Evolutionary conservation across 2,113 vertebrate species (phyloP).

Genomic region (Donacobius atricapilla): DNA sequence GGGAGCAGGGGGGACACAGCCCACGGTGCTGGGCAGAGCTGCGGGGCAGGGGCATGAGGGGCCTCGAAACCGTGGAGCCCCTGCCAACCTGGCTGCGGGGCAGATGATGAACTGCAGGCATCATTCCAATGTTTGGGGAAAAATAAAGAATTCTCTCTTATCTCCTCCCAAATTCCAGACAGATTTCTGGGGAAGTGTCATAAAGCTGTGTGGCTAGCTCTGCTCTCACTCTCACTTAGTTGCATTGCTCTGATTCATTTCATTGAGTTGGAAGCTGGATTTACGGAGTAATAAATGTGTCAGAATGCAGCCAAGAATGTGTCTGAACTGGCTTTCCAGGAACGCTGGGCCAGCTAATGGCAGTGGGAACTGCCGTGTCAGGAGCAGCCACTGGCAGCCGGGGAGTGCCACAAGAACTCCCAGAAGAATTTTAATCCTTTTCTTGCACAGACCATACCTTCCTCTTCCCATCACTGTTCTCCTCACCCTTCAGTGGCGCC

Average conservation of each 20-base stretch:
- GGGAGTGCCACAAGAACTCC: neutral
- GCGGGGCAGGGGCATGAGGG: accelerated
- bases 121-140: neutral
- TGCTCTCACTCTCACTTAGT: neutral
- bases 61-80: accelerated
- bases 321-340: constrained; percentile 62
- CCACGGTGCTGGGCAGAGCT: neutral
- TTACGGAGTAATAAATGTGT: neutral
- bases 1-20: neutral
- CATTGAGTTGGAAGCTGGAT: neutral
- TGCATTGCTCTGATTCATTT: neutral
- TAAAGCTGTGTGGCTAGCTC: neutral
- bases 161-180: neutral
- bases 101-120: neutral
- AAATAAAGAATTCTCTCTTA: neutral
- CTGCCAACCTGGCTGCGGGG: neutral
- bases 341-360: neutral
- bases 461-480: neutral
- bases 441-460: neutral
- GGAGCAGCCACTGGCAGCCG: neutral
- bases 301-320: constrained; percentile 52
- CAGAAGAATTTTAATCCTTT: neutral
- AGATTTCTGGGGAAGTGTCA: neutral
- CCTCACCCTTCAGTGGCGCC: neutral
- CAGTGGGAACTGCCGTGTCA: neutral